phyloP scores from a whole-genome alignment of 2,888 invertebrate genomes.

The Eristalinus sepulchralis region DNA sequence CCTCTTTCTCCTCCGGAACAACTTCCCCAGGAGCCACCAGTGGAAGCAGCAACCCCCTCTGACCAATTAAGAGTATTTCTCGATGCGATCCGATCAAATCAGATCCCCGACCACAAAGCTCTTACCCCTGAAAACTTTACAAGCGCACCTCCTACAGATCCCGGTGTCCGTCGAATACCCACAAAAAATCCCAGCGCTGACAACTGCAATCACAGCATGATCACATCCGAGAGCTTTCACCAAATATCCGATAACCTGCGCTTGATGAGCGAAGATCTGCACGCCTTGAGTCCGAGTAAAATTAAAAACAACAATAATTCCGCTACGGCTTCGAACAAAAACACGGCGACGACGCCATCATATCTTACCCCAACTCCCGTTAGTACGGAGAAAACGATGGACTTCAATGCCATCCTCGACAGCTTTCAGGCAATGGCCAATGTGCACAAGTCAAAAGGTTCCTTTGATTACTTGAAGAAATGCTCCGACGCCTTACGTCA shows the following conservation, averaged over 20 bases:
- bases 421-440: slow-evolving; percentile 81
- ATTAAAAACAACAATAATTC: slow-evolving; percentile 70
- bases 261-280: slow-evolving; percentile 80
- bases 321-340: slow-evolving; percentile 73
- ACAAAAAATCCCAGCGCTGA: slow-evolving; percentile 72
- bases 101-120: slow-evolving; percentile 78
- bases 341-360: slow-evolving; percentile 16
- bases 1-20: slow-evolving; percentile 75
- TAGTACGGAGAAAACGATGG: slow-evolving; percentile 76
- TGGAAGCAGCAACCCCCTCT: slow-evolving; percentile 79
- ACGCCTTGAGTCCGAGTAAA: slow-evolving; percentile 78
- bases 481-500: slow-evolving; percentile 80
- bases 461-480: slow-evolving; percentile 80
- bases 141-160: slow-evolving; percentile 9
- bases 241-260: slow-evolving; percentile 80
- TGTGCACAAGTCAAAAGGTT: slow-evolving; percentile 80
- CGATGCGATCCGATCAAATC: slow-evolving; percentile 80
- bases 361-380: slow-evolving; percentile 72
- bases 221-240: slow-evolving; percentile 80
- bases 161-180: background rate
- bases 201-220: slow-evolving; percentile 77
- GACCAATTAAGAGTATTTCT: slow-evolving; percentile 80
- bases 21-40: slow-evolving; percentile 50
- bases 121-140: slow-evolving; percentile 18
- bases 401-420: slow-evolving; percentile 80